Conservation (phyloP, 2,797 vertebrate species). For the Anas acuta region DNA sequence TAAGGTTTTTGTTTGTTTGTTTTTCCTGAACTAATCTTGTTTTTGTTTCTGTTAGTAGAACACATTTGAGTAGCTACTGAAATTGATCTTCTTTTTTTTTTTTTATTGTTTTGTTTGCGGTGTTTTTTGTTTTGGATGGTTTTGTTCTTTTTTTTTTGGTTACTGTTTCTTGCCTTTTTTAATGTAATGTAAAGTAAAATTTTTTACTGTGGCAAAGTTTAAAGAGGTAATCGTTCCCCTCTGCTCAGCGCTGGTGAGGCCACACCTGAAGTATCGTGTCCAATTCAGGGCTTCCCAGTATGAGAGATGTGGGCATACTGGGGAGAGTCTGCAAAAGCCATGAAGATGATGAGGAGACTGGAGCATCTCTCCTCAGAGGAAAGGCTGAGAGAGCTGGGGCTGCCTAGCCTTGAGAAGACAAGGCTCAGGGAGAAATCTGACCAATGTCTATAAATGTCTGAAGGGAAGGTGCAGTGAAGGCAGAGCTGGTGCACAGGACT, state of each 20-base stretch:
- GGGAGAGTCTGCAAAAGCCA: neutral
- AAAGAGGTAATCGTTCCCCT: neutral
- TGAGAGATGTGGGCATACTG: neutral
- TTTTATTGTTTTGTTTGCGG: neutral
- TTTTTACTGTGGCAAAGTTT: neutral
- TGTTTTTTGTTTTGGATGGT: neutral
- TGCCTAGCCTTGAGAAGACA: neutral
- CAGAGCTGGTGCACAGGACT: neutral
- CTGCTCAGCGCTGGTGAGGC: neutral
- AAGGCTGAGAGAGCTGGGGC: neutral
- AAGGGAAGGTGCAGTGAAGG: neutral
- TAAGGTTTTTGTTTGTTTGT: constrained; percentile 66
- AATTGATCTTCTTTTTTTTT: neutral
- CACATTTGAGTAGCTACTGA: neutral
- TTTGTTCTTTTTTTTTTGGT: neutral
- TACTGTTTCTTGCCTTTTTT: neutral
- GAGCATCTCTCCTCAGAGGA: neutral
- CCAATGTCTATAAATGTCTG: neutral
- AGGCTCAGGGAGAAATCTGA: neutral
- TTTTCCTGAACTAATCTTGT: neutral
- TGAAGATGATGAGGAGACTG: neutral
- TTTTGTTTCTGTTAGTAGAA: neutral
- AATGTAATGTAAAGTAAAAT: neutral
- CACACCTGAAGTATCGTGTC: neutral
- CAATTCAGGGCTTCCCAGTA: neutral